Evolutionary conservation across 2,797 vertebrate genomes (phyloP).

Genomic region (Sebastes vulpes): DNA sequence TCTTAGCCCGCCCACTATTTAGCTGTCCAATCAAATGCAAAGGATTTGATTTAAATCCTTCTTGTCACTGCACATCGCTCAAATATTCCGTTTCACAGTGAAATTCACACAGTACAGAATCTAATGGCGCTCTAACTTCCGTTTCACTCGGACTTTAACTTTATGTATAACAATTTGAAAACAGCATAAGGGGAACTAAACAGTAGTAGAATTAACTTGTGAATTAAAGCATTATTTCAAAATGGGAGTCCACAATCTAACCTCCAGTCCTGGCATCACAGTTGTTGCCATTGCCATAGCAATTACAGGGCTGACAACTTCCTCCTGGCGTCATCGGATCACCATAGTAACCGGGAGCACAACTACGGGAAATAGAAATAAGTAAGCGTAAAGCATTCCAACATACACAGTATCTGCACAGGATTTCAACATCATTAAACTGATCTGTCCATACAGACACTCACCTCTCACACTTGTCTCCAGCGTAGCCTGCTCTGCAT

Average conservation of each 20-base stretch:
- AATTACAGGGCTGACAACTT: slow-evolving; percentile 91
- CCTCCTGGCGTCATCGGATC: slow-evolving; percentile 88
- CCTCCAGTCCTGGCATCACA: slow-evolving; percentile 94
- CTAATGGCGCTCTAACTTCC: too few species aligned
- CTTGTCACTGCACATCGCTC: too few species aligned
- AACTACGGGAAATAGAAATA: slow-evolving; percentile 80
- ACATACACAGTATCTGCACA: not conserved
- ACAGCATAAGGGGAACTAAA: not conserved
- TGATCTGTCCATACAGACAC: slow-evolving; percentile 25
- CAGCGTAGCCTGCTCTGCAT: slow-evolving; percentile 91
- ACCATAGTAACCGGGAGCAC: slow-evolving; percentile 94
- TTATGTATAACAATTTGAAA: not conserved
- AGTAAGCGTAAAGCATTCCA: not conserved
- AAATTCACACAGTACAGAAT: too few species aligned
- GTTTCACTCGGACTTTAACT: not conserved
- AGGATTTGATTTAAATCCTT: too few species aligned
- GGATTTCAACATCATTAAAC: not conserved
- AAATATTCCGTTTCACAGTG: too few species aligned
- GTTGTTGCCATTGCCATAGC: slow-evolving; percentile 87
- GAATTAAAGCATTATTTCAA: not conserved
- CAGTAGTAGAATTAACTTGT: not conserved
- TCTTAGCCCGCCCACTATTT: too few species aligned
- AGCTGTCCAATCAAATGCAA: too few species aligned
- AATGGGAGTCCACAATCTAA: slow-evolving; percentile 61
- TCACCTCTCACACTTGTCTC: slow-evolving; percentile 91